These are phyloP conservation scores for Butorides virescens DNA, from an alignment of 2,113 vertebrate species.

Conservation along the genomic window DNA sequence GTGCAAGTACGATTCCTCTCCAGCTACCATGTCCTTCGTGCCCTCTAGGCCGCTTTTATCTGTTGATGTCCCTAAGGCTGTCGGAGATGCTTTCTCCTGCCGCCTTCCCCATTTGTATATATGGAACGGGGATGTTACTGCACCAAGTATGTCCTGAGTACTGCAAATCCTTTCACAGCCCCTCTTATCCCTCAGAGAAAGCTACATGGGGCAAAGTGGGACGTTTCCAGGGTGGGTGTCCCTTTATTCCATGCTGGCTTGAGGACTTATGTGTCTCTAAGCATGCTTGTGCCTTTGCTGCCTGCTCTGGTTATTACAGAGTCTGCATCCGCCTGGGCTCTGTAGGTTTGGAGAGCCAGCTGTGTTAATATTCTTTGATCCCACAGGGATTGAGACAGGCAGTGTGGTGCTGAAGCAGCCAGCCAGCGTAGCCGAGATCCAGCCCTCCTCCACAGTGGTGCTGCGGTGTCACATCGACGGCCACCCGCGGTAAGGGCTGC, in stretches of 20 bases:
- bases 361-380: background rate
- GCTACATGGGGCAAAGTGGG: background rate
- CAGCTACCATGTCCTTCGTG: rapidly evolving
- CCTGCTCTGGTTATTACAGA: background rate
- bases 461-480: conserved; percentile 93
- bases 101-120: rapidly evolving
- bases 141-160: background rate
- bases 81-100: background rate
- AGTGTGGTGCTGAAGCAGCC: conserved; percentile 89
- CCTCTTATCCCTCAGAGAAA: background rate
- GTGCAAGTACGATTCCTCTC: background rate
- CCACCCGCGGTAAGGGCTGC: conserved; percentile 90
- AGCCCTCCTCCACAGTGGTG: conserved; percentile 84
- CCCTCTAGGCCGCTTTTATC: background rate
- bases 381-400: conserved; percentile 91
- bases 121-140: background rate
- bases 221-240: background rate
- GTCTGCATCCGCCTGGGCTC: background rate
- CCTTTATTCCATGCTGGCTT: background rate
- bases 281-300: background rate
- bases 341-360: background rate
- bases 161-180: background rate
- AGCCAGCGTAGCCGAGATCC: conserved; percentile 80
- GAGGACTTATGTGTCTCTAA: background rate
- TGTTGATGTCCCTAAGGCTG: background rate